Base-by-base conservation (phyloP, 1,140 invertebrate species). In the Drosophila orena region DNA sequence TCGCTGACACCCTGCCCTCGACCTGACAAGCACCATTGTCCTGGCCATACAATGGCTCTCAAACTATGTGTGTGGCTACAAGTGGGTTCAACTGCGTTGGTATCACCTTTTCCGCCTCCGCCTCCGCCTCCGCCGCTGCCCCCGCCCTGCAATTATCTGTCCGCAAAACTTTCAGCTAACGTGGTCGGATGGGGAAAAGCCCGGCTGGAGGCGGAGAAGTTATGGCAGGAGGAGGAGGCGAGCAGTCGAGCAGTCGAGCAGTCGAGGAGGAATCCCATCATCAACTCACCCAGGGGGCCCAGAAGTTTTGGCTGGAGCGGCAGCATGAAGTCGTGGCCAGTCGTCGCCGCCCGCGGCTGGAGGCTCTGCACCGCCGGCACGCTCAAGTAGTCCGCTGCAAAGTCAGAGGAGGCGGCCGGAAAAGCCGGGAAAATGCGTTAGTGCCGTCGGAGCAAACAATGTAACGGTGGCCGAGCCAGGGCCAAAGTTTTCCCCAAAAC, bases 281-380 rank as follows among this genome's bases (percentile, higher is more conserved):
- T 86, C 66, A 52, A 86, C 89, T 91, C 84, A 92, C 91, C 92
- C 53, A 93, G 92, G n/a, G 83, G 73, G 42, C 79, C 92, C 68
- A 95, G 86, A 70, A 95, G 92, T 85, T 94, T 94, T 44, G 94
- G 93, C 93, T 96, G 95, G 17, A 95, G 91, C 60, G 94, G 94
- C 78, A 96, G 91, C 91, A 94, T 93, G 43, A 95, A 93, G 84
- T 95, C 94, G 79, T 94, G 93, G 54, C 95, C 95, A 5, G 94
- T 95, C 42, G 95, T 95, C 30, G 95, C 94, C 60, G 95, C 93
- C 47, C 95, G 92, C 11, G 95, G 95, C 93, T 95, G 95, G 73
- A 95, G 81, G 66, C 86, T 91, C 74, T 92, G 84, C 60, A 92
- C 79, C 22, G 84, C 70, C 56, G 91, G 92, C 57, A 92, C 90